These are phyloP conservation scores for Ylistrum balloti DNA, from an alignment of 1,140 invertebrate genomes.

Conservation along the genomic window DNA sequence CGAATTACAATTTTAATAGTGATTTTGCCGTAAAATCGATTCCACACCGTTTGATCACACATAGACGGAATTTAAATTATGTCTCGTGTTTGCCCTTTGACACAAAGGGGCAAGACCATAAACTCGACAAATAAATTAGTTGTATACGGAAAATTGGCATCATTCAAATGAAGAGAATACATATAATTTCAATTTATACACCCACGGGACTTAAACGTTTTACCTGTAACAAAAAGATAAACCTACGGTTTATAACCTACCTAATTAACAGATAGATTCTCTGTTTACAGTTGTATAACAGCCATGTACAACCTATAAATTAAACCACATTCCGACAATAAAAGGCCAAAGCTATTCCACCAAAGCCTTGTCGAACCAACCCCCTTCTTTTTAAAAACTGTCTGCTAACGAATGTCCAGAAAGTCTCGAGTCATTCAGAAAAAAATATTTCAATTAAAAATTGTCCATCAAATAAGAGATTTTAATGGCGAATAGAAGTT, in stretches of 20 bases:
- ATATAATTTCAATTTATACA: constrained; percentile 29
- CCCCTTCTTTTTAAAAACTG: not conserved
- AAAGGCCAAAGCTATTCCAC: not conserved
- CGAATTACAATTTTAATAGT: not conserved
- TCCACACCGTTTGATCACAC: not conserved
- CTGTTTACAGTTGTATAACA: not conserved
- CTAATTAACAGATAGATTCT: not conserved
- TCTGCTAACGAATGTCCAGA: not conserved
- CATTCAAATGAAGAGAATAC: not conserved
- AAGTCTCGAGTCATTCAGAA: not conserved
- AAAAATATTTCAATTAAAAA: not conserved
- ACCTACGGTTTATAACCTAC: not conserved
- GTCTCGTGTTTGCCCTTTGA: constrained; percentile 3
- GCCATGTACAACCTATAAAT: not conserved
- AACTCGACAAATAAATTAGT: not conserved
- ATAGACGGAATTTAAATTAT: not conserved
- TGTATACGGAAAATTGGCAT: not conserved
- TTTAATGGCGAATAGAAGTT: not conserved
- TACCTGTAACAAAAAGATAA: not conserved
- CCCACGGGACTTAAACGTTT: not conserved
- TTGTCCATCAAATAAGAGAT: not conserved
- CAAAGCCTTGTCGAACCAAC: not conserved
- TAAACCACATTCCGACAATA: not conserved
- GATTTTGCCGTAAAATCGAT: not conserved
- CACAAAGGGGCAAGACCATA: not conserved